These are phyloP conservation scores for Tokudaia tokunoshimensis DNA, from an alignment of 2,797 vertebrate species.

Conservation along the genomic window DNA sequence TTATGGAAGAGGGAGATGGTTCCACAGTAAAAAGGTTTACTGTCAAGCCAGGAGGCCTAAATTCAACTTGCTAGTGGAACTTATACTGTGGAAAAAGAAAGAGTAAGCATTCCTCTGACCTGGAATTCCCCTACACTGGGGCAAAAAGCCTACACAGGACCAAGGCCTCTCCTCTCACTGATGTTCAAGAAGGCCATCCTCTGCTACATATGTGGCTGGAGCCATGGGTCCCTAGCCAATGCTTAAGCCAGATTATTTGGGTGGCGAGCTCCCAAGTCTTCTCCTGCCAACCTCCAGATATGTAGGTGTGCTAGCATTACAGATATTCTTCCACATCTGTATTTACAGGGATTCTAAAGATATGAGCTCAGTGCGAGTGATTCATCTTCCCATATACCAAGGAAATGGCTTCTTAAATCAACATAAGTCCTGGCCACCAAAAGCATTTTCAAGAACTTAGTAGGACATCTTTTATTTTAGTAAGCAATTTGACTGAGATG, in stretches of 20 bases:
- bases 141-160: too few relatives aligned
- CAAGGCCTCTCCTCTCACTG: too few relatives aligned
- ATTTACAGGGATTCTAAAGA: not conserved
- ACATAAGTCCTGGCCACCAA: not conserved
- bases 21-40: not conserved
- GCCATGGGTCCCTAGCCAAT: not conserved
- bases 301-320: not conserved
- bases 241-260: not conserved
- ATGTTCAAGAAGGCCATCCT: too few relatives aligned
- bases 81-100: not conserved
- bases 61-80: not conserved
- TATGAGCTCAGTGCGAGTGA: not conserved
- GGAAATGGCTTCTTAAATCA: not conserved
- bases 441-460: not conserved
- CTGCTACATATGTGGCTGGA: too few relatives aligned
- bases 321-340: too few relatives aligned
- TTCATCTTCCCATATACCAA: not conserved
- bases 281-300: not conserved
- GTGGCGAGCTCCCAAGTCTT: not conserved
- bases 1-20: not conserved
- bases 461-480: constrained; percentile 13
- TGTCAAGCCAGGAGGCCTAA: not conserved
- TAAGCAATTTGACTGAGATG: not conserved
- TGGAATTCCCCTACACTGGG: too few relatives aligned
- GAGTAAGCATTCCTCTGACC: not conserved